Evolutionary conservation across 1,140 invertebrate genomes (phyloP).

Genomic region (Acromyrmex echinatior): DNA sequence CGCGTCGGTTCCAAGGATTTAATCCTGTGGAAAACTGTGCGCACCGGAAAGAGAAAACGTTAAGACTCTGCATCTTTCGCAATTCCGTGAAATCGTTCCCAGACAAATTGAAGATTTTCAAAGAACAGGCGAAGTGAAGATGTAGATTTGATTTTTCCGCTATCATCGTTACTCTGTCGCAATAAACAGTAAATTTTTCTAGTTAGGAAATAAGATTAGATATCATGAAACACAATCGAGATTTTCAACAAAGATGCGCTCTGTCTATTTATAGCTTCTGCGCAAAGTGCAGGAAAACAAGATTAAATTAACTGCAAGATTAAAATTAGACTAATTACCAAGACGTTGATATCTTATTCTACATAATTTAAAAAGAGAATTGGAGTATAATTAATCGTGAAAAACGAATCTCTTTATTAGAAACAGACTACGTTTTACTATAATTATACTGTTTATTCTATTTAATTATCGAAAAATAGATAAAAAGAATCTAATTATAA

Average conservation of each 20-base stretch:
- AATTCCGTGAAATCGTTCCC: conserved; percentile 62
- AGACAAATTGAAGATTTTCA: conserved; percentile 56
- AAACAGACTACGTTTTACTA: background rate
- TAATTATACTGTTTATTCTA: no score
- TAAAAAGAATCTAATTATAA: background rate
- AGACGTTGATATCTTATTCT: background rate
- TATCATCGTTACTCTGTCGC: background rate
- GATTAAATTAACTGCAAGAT: background rate
- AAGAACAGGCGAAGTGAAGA: conserved; percentile 29
- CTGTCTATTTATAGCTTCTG: background rate
- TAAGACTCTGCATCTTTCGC: conserved; percentile 68
- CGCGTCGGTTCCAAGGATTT: conserved; percentile 69
- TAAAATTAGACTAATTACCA: conserved; percentile 11
- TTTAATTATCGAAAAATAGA: background rate
- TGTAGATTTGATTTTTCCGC: conserved; percentile 50
- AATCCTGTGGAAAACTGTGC: conserved; percentile 70
- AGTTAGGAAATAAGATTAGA: background rate
- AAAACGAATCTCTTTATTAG: background rate
- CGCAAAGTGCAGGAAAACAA: background rate
- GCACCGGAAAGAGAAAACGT: conserved; percentile 51
- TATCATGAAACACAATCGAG: background rate
- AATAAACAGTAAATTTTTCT: conserved; percentile 32
- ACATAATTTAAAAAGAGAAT: background rate
- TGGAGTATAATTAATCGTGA: conserved; percentile 4
- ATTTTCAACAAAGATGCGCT: conserved; percentile 1